Conservation (phyloP, 2,113 vertebrate genomes). For the Oriolus oriolus region DNA sequence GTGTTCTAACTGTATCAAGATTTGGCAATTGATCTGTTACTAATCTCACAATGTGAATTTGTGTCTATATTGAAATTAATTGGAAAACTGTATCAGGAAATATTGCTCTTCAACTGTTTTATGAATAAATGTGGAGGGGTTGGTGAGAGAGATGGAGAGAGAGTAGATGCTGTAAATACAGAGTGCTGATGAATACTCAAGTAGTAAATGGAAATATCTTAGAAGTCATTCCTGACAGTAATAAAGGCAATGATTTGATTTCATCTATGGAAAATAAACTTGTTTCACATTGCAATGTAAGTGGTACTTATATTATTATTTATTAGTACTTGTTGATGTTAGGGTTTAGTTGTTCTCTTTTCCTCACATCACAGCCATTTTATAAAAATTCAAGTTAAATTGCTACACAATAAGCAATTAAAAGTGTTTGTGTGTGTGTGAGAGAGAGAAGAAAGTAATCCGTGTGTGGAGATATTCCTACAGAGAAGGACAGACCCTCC, state of each 20-base stretch:
- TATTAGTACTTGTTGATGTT: constrained; percentile 10
- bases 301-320: constrained; percentile 25
- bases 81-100: constrained; percentile 3
- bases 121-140: background rate
- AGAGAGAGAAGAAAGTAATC: background rate
- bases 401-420: constrained; percentile 28
- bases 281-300: constrained; percentile 1
- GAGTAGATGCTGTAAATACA: background rate
- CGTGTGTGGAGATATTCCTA: background rate
- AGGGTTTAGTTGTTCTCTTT: background rate
- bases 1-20: background rate
- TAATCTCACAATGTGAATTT: background rate
- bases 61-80: background rate
- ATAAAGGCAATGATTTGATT: constrained; percentile 7
- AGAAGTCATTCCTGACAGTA: background rate
- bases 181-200: background rate
- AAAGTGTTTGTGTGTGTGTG: background rate
- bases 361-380: background rate
- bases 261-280: constrained; percentile 30
- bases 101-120: background rate
- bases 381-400: background rate
- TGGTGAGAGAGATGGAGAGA: background rate
- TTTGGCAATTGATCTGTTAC: background rate
- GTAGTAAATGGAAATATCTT: background rate
- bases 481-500: background rate